These are phyloP conservation scores for Lasioglossum lativentre DNA, from an alignment of 2,888 invertebrate genomes.

Conservation along the genomic window DNA sequence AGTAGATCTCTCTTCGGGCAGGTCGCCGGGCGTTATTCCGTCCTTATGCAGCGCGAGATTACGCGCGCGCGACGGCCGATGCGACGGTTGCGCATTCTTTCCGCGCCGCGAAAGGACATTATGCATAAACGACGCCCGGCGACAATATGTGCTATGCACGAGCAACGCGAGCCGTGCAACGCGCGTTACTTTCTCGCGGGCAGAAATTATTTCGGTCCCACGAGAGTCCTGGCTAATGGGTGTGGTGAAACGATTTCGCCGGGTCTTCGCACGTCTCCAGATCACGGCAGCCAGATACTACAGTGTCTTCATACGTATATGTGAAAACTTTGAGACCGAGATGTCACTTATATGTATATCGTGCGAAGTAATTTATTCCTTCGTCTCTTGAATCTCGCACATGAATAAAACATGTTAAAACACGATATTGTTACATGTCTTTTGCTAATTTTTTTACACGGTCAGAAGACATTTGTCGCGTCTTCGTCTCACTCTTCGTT, in stretches of 20 bases:
- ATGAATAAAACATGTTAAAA: too few relatives aligned
- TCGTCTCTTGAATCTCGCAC: too few relatives aligned
- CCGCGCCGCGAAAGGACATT: conserved; percentile 40
- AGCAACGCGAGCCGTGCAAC: not conserved
- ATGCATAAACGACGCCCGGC: conserved; percentile 36
- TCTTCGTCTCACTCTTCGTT: too few relatives aligned
- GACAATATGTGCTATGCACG: conserved; percentile 10
- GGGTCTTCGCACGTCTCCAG: not conserved
- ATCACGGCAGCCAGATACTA: not conserved
- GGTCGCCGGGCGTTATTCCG: conserved; percentile 52
- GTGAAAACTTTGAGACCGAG: too few relatives aligned
- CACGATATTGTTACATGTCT: too few relatives aligned
- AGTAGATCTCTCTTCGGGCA: conserved; percentile 56
- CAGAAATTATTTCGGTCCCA: conserved; percentile 35
- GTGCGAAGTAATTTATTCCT: too few relatives aligned
- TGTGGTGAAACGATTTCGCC: conserved; percentile 49
- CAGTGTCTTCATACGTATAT: too few relatives aligned
- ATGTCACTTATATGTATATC: too few relatives aligned
- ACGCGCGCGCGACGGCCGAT: conserved; percentile 25
- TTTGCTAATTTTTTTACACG: too few relatives aligned
- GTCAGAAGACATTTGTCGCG: too few relatives aligned
- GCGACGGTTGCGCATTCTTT: conserved; percentile 41
- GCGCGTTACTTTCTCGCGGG: conserved; percentile 49
- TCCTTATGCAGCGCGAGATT: conserved; percentile 55
- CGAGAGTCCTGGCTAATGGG: conserved; percentile 41